Evolutionary conservation across 2,113 vertebrate genomes (phyloP), one percentile per base, ranked within the genome.

Genomic region (Perca fluviatilis): DNA sequence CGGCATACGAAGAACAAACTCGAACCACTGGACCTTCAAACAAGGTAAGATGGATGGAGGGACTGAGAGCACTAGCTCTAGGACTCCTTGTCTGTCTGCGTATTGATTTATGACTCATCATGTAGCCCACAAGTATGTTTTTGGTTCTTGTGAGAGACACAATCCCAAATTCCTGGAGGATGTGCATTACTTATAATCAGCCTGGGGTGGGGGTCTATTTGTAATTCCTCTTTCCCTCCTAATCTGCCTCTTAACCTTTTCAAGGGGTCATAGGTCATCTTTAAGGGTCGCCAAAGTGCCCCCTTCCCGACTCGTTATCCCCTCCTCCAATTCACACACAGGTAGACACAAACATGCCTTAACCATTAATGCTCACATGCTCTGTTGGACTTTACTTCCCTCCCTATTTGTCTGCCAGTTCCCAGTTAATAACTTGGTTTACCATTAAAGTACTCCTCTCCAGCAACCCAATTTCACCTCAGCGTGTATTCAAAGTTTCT

Each of bases 1-100:
- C 96, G 0, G 94, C 97, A 1, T 98, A 98, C 2, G 96, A 97
- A 74, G 97, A 97, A 77, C 90, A 92, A 50, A 80, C 76, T 0
- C 95, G 82, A 13, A 91, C 87, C 46, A 21, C 75, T 0, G 83
- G 90, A 6, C 87, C 95, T n/a, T 95, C 97, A 0, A 77, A 74
- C 16, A 94, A 96, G 96, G 98, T 99, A 89, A 79, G 84, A 66
- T 16, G 14, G 2, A n/a, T 16, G 12, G 21, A 58, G 14, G 23
- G 15, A 9, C 23, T 6, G 30, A 43, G 18, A 30, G 21, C 40
- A 0, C 14, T 3, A 30, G 25, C 33, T 27, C 19, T 10, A 46
- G 30, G 13, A 19, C 23, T 36, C 19, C 30, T 10, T 18, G 2
- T 40, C 4, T 19, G 46, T 68, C 15, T n/a, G 3, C 30, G 15